Base-by-base conservation (phyloP, 2,797 vertebrate genomes). In the Clarias platycephalus region DNA sequence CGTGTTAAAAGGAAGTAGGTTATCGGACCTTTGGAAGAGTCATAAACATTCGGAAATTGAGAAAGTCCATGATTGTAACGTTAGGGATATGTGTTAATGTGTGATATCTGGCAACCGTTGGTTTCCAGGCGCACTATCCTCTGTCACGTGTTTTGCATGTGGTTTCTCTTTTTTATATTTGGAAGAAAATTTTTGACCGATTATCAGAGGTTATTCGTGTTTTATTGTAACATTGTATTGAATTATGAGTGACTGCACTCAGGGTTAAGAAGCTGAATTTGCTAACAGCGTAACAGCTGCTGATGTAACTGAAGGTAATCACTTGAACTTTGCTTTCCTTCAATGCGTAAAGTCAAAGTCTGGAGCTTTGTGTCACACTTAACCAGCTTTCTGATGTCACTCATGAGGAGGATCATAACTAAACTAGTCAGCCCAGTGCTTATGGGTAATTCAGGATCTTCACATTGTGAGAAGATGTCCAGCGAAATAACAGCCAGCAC, bases 401-500 rank as follows among this genome's bases (percentile, higher is more conserved):
- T 85, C 0, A 92, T 95, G 92, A 81, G 87, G 4, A 78, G 90
- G 86, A 81, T 92, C 88, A 88, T 94, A 31, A 91, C 77, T 4
- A 86, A 87, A 84, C 6, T 93, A 8, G 0, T 94, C 0, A 89
- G 87, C 67, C 57, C 91, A 74, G 88, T 91, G 66, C 16, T 93
- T 89, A 55, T 93, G 62, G 86, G 75, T 9, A 74, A 60, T 22
- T 15, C 26, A 1, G 55, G 10, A 86, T 89, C 0, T 49, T 78
- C 16, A 60, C 31, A 62, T n/a, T 24, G 86, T 2, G 80, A 85
- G 0, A 76, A 44, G 72, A 91, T 90, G 90, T 72, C 80, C n/a
- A 4, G 55, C 0, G 91, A 91, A 15, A 87, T 87, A 24, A 83
- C 84, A 40, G 44, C 86, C 70, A 81, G 88, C 7, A 63, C 85